These are phyloP conservation scores for Stenodema calcarata DNA, from an alignment of 2,888 invertebrate species.

Conservation along the genomic window DNA sequence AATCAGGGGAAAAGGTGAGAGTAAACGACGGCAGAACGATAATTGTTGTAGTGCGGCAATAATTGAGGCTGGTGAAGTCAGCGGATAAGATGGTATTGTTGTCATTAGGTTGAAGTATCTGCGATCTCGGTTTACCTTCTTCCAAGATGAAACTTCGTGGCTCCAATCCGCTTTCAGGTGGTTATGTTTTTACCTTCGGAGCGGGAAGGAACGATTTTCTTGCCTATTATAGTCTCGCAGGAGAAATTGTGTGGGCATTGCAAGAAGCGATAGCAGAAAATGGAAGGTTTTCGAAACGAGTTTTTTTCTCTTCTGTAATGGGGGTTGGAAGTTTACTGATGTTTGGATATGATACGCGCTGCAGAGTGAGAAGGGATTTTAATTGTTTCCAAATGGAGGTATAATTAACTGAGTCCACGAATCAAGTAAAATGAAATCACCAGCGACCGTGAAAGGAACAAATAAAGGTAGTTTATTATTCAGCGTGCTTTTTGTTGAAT, in stretches of 20 bases:
- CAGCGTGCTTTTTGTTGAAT: too few species aligned
- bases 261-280: background rate
- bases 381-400: background rate
- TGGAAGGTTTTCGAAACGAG: background rate
- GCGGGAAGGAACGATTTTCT: background rate
- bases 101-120: background rate
- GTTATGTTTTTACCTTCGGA: background rate
- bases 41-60: background rate
- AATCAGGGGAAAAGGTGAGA: background rate
- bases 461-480: too few species aligned
- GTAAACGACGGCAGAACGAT: background rate
- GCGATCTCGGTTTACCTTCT: background rate
- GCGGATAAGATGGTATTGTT: background rate
- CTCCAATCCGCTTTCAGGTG: background rate
- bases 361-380: background rate
- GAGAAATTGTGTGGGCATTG: background rate
- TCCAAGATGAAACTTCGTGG: background rate
- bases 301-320: background rate
- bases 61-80: background rate
- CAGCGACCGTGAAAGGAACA: too few species aligned
- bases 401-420: background rate
- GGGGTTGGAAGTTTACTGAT: background rate
- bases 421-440: too few species aligned
- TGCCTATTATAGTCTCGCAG: background rate
- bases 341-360: background rate